phyloP scores from a whole-genome alignment of 2,797 vertebrate species.

The Gallinago stenura region DNA sequence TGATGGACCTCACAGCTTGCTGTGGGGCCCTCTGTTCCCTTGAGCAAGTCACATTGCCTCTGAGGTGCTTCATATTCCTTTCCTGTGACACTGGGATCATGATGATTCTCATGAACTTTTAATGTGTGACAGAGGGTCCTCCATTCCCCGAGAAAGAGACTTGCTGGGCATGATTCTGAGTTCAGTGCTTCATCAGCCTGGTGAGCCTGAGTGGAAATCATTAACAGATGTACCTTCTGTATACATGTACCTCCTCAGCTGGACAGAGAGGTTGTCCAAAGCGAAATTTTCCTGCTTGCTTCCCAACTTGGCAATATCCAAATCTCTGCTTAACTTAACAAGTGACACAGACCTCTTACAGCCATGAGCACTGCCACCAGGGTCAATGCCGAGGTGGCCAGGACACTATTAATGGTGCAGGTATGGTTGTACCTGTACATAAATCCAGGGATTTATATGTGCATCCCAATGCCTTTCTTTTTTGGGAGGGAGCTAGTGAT shows the following conservation, averaged over 20 bases:
- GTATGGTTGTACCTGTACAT: not conserved
- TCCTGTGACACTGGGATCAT: not conserved
- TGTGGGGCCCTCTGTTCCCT: not conserved
- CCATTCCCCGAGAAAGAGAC: not conserved
- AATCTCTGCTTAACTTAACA: not conserved
- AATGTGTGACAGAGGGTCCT: not conserved
- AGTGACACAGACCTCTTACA: not conserved
- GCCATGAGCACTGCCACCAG: not conserved
- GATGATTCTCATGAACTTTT: not conserved
- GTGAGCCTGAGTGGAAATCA: not conserved
- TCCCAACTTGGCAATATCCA: not conserved
- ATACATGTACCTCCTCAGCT: not conserved
- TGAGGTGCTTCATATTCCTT: not conserved
- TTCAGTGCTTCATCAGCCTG: not conserved
- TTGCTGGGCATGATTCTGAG: not conserved
- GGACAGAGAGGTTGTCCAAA: not conserved
- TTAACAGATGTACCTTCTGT: not conserved
- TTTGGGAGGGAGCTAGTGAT: too few species aligned
- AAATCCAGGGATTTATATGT: not conserved
- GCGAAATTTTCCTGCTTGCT: not conserved
- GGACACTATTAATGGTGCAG: not conserved
- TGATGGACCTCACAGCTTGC: not conserved
- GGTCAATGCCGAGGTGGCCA: not conserved
- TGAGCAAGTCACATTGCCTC: fast-evolving
- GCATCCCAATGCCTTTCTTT: not conserved